phyloP scores from a whole-genome alignment of 2,797 vertebrate species.

The Mormyrops boulengeri region DNA sequence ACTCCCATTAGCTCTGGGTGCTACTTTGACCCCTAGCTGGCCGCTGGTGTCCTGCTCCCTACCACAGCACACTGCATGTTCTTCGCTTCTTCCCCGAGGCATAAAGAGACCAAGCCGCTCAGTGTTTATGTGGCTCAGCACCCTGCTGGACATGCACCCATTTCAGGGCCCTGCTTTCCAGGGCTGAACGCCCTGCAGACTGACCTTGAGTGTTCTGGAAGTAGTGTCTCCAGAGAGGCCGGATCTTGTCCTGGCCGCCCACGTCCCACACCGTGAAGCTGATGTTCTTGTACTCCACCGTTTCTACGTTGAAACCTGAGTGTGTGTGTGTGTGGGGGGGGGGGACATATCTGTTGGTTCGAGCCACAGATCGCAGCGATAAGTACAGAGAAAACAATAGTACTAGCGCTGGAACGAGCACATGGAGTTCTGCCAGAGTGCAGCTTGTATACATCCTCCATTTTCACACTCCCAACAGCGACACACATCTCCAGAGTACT shows the following conservation, averaged over 20 bases:
- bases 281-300: conserved; percentile 72
- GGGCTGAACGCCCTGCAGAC: neutral
- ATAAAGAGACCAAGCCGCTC: neutral
- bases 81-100: neutral
- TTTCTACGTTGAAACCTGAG: conserved; percentile 70
- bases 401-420: neutral
- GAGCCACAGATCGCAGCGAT: neutral
- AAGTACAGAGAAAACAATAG: neutral
- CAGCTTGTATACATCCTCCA: neutral
- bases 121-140: neutral
- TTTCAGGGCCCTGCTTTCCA: neutral
- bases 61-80: neutral
- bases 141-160: neutral
- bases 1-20: neutral
- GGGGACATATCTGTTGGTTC: neutral
- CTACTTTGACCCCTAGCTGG: neutral
- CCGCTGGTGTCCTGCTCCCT: neutral
- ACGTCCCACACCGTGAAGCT: conserved; percentile 79
- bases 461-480: neutral
- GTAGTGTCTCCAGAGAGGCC: conserved; percentile 71
- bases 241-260: conserved; percentile 71
- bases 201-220: conserved; percentile 67
- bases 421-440: neutral
- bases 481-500: neutral
- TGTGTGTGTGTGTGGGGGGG: neutral